A percentile compares a stretch with the other conserved stretches of the same genome.
These are phyloP conservation scores for Lasaia peninsularis DNA, from an alignment of 1,140 invertebrate genomes.

Conservation along the genomic window DNA sequence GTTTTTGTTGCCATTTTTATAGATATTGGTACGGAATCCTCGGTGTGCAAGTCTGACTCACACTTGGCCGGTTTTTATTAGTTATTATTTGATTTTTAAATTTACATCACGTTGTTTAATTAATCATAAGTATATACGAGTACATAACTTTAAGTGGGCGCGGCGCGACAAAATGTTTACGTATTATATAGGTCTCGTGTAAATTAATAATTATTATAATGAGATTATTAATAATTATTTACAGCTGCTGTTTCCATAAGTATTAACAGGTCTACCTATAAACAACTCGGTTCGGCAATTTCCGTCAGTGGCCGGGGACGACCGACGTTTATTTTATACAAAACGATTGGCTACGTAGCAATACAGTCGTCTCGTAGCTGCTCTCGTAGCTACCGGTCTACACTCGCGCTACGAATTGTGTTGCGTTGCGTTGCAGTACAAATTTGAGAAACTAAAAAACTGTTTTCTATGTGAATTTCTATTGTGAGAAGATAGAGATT, in stretches of 20 bases:
- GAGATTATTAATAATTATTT: background rate
- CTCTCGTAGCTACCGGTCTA: conserved; percentile 43
- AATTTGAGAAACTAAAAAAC: conserved; percentile 2
- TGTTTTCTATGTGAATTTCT: background rate
- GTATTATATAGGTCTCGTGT: too few species aligned
- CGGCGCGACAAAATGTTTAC: too few species aligned
- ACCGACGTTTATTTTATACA: conserved; percentile 53
- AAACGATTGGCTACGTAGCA: conserved; percentile 52
- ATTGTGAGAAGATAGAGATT: background rate
- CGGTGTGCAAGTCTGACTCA: too few species aligned
- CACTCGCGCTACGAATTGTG: conserved; percentile 16
- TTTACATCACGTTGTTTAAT: too few species aligned
- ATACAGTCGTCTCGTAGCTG: conserved; percentile 57
- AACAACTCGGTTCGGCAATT: conserved; percentile 55
- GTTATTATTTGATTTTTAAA: too few species aligned
- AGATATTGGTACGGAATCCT: too few species aligned
- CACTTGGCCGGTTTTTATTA: too few species aligned
- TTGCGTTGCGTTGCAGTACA: conserved; percentile 9
- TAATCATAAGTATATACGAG: too few species aligned
- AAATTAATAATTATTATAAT: background rate
- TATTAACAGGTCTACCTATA: conserved; percentile 36
- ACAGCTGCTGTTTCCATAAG: conserved; percentile 21
- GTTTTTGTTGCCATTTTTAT: too few species aligned
- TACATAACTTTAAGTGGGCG: too few species aligned
- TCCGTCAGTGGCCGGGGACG: conserved; percentile 47